Evolutionary conservation across 2,888 invertebrate genomes (phyloP), one percentile per base, ranked within the genome.

Genomic region (Boloria euphrosyne): DNA sequence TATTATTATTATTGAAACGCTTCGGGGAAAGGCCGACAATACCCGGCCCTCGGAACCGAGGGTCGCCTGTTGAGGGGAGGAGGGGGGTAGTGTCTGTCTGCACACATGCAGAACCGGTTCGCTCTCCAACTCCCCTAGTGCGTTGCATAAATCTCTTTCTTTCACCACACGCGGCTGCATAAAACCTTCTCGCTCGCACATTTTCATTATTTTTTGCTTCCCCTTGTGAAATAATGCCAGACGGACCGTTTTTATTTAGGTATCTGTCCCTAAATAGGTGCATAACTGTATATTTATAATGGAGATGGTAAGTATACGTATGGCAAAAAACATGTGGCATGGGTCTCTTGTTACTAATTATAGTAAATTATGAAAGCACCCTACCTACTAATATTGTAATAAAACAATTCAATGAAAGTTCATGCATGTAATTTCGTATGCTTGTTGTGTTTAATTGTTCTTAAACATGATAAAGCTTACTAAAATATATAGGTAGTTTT

Each of bases 71-170:
- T 83, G 87, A 83, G 89, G 87, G 87, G 86, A 81, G 86, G 86
- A 81, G 86, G 87, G 57, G 83, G 82, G 84, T 84, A 82, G 85
- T 85, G 87, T 84, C 87, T 75, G 79, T 75, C 80, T 87, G 87
- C 89, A 89, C 90, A 87, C 90, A 89, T 89, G 89, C 89, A 89
- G 90, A 89, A 89, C 91, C 90, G 89, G 90, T 89, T 89, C 82
- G 85, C 85, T 87, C 82, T 86, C 85, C 78, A 80, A 85, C 88
- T 90, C 87, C 89, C 89, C 89, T 86, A 84, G 84, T 86, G 84
- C 82, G 82, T 80, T 85, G 82, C 78, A 77, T 78, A 76, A 74
- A 75, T 83, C 84, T 85, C 84, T 84, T 81, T 90, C 81, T 83
- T 80, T 80, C 79, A 82, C 85, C 88, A 86, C 86, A 87, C 85